Evolutionary conservation across 2,797 vertebrate genomes (phyloP).

Genomic region (Eupleurogrammus muticus): DNA sequence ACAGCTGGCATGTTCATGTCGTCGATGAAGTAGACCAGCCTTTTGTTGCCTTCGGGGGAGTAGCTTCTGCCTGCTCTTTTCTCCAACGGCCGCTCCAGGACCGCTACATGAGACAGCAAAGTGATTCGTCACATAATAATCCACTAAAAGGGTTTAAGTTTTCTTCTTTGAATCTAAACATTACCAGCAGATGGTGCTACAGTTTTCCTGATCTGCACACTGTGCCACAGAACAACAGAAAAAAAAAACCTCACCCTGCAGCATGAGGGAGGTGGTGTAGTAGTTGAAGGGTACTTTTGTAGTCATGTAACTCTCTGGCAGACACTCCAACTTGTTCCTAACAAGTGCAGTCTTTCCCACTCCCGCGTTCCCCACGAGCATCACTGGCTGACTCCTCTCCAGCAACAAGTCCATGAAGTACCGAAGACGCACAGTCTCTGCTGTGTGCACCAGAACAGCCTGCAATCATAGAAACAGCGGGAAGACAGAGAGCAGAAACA

Average conservation of each 20-base stretch:
- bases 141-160: neutral
- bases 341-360: conserved; percentile 86
- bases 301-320: conserved; percentile 82
- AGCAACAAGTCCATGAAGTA: conserved; percentile 87
- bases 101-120: conserved; percentile 71
- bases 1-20: conserved; percentile 87
- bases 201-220: conserved; percentile 41
- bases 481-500: conserved; percentile 76
- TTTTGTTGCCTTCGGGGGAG: conserved; percentile 84
- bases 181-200: conserved; percentile 77
- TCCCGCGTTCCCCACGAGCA: conserved; percentile 86
- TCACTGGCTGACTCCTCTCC: conserved; percentile 83
- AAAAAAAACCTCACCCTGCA: conserved; percentile 84
- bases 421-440: conserved; percentile 82
- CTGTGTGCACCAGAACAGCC: conserved; percentile 86
- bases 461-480: conserved; percentile 76
- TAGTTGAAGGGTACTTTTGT: conserved; percentile 86
- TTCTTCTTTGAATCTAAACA: conserved; percentile 8
- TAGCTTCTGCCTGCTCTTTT: conserved; percentile 86
- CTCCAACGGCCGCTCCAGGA: conserved; percentile 85
- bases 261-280: conserved; percentile 82
- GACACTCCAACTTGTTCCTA: conserved; percentile 76
- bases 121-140: neutral
- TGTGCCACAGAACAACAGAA: conserved; percentile 23
- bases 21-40: conserved; percentile 86